A percentile compares a stretch with the other conserved stretches of the same genome.
Evolutionary conservation across 2,113 vertebrate genomes (phyloP).

Genomic region (Vidua chalybeata): DNA sequence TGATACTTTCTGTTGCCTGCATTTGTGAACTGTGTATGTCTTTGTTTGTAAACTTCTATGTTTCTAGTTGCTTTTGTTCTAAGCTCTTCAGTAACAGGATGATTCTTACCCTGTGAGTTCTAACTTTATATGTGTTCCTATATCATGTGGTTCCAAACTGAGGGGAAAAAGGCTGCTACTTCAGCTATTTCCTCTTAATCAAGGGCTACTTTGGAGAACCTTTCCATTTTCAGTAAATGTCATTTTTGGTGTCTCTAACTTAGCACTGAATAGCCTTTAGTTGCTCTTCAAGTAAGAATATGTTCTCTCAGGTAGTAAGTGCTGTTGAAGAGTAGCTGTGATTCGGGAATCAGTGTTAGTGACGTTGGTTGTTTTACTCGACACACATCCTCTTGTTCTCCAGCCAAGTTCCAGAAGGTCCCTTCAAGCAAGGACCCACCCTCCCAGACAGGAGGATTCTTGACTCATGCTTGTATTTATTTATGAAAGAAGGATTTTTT

Average conservation of each 20-base stretch:
- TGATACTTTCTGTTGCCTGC: not conserved
- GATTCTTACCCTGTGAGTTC: not conserved
- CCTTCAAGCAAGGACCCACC: not conserved
- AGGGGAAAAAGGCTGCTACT: not conserved
- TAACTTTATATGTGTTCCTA: not conserved
- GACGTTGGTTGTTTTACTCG: rapidly evolving
- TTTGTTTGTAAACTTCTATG: not conserved
- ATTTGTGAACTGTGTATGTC: not conserved
- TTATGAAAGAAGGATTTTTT: not conserved
- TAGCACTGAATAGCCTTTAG: not conserved
- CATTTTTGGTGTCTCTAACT: not conserved
- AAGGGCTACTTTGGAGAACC: not conserved
- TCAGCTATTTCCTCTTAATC: not conserved
- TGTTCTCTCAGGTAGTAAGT: not conserved
- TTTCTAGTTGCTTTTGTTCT: not conserved
- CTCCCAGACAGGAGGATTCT: not conserved
- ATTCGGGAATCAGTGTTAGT: not conserved
- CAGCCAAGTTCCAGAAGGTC: not conserved
- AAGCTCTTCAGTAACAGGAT: not conserved
- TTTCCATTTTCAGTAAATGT: not conserved
- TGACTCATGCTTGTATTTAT: not conserved
- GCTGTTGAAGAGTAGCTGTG: not conserved
- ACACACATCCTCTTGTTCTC: not conserved
- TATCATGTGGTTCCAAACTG: not conserved
- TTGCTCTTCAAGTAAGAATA: not conserved